phyloP scores from a whole-genome alignment of 2,797 vertebrate genomes.

The Anomalospiza imberbis region DNA sequence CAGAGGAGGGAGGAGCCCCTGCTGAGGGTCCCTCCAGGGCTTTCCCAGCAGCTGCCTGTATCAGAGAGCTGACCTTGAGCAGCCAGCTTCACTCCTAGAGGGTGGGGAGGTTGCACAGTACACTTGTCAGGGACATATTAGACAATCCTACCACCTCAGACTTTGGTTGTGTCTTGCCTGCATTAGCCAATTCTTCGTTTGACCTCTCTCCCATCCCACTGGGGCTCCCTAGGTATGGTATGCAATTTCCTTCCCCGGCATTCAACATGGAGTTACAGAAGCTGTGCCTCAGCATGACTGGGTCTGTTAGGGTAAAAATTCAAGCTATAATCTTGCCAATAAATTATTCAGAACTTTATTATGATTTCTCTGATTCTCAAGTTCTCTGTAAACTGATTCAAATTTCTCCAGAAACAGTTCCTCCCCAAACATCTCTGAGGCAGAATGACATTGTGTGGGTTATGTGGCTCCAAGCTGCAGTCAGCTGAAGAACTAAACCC shows the following conservation, averaged over 20 bases:
- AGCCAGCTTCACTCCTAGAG: neutral
- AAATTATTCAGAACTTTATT: neutral
- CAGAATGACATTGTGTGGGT: neutral
- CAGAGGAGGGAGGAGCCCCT: neutral
- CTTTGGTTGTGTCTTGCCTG: neutral
- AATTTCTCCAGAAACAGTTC: neutral
- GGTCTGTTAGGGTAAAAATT: neutral
- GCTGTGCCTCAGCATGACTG: neutral
- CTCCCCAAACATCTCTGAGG: neutral
- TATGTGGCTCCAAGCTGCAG: neutral
- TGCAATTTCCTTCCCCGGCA: neutral
- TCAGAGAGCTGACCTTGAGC: neutral
- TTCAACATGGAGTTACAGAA: neutral
- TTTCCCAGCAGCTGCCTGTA: neutral
- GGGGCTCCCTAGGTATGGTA: neutral
- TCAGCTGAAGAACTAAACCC: neutral
- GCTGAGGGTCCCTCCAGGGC: neutral
- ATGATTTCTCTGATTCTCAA: neutral
- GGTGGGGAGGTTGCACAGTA: neutral
- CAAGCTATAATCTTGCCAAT: neutral
- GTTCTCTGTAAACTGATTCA: neutral
- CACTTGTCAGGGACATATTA: neutral
- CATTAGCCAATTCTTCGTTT: neutral
- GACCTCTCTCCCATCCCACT: rapidly evolving
- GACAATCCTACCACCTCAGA: neutral